phyloP scores from a whole-genome alignment of 2,797 vertebrate genomes.

The Lacerta agilis region DNA sequence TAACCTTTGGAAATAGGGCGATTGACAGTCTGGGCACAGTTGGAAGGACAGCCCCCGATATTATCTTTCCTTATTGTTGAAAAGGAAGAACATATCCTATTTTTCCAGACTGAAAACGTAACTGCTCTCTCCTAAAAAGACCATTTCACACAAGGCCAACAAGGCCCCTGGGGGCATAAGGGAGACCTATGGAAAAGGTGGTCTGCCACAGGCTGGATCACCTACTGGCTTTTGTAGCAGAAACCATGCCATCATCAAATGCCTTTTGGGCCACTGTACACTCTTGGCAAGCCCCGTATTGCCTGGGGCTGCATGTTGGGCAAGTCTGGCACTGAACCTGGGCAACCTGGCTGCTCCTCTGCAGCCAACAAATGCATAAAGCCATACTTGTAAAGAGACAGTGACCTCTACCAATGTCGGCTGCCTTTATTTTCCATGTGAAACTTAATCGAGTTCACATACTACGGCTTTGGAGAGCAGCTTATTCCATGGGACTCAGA shows the following conservation, averaged over 20 bases:
- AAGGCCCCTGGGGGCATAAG: slow-evolving; percentile 53
- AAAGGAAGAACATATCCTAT: slow-evolving; percentile 16
- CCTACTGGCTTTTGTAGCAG: background rate
- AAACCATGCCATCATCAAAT: background rate
- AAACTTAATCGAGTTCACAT: slow-evolving; percentile 50
- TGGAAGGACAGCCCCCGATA: slow-evolving; percentile 3
- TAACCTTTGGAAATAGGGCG: slow-evolving; percentile 35
- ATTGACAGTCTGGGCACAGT: slow-evolving; percentile 19
- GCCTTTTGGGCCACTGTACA: background rate
- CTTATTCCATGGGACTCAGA: slow-evolving; percentile 49
- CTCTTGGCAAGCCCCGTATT: background rate
- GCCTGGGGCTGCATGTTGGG: background rate
- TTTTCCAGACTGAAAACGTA: slow-evolving; percentile 25
- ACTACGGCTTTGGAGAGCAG: slow-evolving; percentile 24
- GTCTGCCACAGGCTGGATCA: background rate
- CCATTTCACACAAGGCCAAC: slow-evolving; percentile 58
- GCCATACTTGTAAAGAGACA: slow-evolving; percentile 35
- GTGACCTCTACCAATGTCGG: slow-evolving; percentile 50
- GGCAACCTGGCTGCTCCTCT: slow-evolving; percentile 39
- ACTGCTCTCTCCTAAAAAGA: slow-evolving; percentile 40
- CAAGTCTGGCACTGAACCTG: slow-evolving; percentile 6
- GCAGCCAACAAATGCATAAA: slow-evolving; percentile 43
- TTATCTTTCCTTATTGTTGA: background rate
- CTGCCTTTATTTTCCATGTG: slow-evolving; percentile 45
- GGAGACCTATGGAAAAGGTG: background rate